Evolutionary conservation across 2,888 invertebrate species (phyloP).

Genomic region (Phorcus lineatus): DNA sequence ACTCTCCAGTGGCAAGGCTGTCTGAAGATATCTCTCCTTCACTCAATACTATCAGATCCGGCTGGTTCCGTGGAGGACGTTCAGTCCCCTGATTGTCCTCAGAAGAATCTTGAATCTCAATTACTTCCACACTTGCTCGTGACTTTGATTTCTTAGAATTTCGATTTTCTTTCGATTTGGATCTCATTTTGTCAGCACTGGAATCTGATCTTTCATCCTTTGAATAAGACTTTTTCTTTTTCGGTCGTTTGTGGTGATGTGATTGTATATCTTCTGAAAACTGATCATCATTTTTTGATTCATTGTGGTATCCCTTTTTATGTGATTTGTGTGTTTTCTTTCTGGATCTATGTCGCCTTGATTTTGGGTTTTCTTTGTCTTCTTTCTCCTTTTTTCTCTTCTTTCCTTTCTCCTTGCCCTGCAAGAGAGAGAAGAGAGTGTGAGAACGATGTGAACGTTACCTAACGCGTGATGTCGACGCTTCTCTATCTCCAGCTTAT

Average conservation of each 20-base stretch:
- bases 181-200: background rate
- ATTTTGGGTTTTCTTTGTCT: background rate
- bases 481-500: conserved; percentile 34
- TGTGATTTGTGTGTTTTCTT: conserved; percentile 3
- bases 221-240: conserved; percentile 3
- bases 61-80: background rate
- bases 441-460: conserved; percentile 19
- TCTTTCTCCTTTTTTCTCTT: conserved; percentile 9
- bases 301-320: conserved; percentile 9
- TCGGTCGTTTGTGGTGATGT: conserved; percentile 11
- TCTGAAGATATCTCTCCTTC: conserved; percentile 30
- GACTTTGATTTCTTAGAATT: too few relatives aligned
- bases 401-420: conserved; percentile 24
- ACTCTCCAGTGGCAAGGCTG: conserved; percentile 40
- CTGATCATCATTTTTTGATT: background rate
- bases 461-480: conserved; percentile 36
- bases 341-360: conserved; percentile 4
- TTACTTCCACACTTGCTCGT: background rate
- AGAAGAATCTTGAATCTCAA: background rate
- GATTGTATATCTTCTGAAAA: background rate
- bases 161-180: background rate
- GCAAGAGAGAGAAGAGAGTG: background rate
- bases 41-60: background rate
- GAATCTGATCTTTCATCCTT: background rate
- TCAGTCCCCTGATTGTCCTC: background rate